Conservation (phyloP, 2,888 invertebrate species). For the Carabus problematicus region DNA sequence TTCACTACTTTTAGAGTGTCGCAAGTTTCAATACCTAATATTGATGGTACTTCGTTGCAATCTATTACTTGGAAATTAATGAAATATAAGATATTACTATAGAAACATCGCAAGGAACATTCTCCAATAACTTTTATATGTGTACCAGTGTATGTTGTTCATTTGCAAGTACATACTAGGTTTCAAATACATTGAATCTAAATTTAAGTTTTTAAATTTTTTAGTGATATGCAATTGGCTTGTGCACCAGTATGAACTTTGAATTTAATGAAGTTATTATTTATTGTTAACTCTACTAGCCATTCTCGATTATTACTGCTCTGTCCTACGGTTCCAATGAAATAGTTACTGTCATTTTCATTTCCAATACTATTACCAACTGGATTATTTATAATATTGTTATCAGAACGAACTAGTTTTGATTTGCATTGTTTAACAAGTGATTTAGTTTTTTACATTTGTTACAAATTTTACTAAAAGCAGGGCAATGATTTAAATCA, state of each 20-base stretch:
- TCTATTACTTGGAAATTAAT: slow-evolving; percentile 1
- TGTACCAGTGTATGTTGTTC: slow-evolving; percentile 1
- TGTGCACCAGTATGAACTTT: slow-evolving; percentile 25
- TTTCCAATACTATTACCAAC: too few species aligned
- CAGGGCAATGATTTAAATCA: slow-evolving; percentile 9
- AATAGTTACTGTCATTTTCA: too few species aligned
- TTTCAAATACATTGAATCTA: slow-evolving; percentile 3
- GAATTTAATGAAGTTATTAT: slow-evolving; percentile 14
- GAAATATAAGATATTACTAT: not conserved
- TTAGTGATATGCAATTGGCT: slow-evolving; percentile 6
- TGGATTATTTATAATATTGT: slow-evolving; percentile 2
- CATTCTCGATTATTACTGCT: not conserved
- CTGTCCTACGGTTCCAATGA: too few species aligned
- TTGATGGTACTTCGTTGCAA: not conserved
- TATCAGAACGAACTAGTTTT: slow-evolving; percentile 1
- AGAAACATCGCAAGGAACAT: not conserved
- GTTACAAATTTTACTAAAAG: slow-evolving; percentile 3
- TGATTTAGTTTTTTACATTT: slow-evolving; percentile 19
- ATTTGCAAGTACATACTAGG: not conserved
- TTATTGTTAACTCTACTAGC: not conserved
- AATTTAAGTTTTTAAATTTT: slow-evolving; percentile 18
- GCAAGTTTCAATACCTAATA: not conserved
- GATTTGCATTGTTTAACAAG: slow-evolving; percentile 9
- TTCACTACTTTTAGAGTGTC: not conserved
- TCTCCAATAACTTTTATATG: slow-evolving; percentile 1